Evolutionary conservation across 1,140 invertebrate species (phyloP), one percentile per base, ranked within the genome.

Genomic region (Drosophila novamexicana): DNA sequence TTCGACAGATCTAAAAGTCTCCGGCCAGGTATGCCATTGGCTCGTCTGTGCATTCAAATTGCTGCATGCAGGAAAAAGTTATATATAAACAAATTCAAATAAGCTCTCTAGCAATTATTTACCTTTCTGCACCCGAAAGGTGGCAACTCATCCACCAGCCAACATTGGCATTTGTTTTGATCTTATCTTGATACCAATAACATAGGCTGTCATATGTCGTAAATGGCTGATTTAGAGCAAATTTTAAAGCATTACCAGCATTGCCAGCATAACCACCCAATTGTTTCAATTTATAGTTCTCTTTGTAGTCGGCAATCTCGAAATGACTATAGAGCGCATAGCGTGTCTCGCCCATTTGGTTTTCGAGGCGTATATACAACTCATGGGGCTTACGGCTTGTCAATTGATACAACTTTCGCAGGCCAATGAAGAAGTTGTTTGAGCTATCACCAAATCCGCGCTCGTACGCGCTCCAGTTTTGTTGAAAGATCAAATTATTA

Each of bases 391-490:
- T 29, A 0, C 5, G 6, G 0, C 0, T 12, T 12, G 47, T 59
- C 14, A 75, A 14, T 2, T 22, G 2, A 12, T 57, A 1, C 7
- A 75, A 22, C 7, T 52, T 63, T 1, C n/a, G 12, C 2, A 69
- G 39, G 1, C 72, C 72, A 7, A 75, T 70, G 18, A 69, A 75
- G n/a, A 49, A 75, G 5, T 53, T 70, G 1, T n/a, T 39, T 6
- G 14, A 8, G 0, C 10, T 32, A 14, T 39, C 29, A 18, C 67
- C 59, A 54, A 75, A 75, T 1, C 67, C 73, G 7, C 12, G 0
- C 1, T 39, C 7, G 12, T 75, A 71, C 0, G 22, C 14, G 0
- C 0, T 6, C 1, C 7, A 40, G 6, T 4, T 8, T 1, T 34
- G 40, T 16, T 18, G 0, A 16, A 75, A 70, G 6, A 2, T 58